Evolutionary conservation across 2,113 vertebrate species (phyloP).

Genomic region (Tupaia tana): DNA sequence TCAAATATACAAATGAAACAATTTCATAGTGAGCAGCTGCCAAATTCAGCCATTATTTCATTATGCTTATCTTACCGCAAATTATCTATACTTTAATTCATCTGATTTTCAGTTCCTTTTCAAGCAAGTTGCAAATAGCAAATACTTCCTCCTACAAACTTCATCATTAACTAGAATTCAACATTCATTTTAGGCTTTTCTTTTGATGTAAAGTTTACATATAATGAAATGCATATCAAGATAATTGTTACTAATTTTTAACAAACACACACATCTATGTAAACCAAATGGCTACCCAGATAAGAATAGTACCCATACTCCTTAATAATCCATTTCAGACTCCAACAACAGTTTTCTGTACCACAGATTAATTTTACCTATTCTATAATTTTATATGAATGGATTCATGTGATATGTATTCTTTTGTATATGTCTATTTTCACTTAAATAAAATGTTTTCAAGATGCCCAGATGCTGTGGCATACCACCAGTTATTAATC

Average conservation of each 20-base stretch:
- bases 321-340: background rate
- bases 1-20: background rate
- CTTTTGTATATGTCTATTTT: background rate
- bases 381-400: background rate
- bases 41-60: conserved; percentile 4
- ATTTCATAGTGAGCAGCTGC: background rate
- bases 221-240: background rate
- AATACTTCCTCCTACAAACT: background rate
- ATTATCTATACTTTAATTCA: background rate
- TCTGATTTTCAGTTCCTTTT: background rate
- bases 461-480: background rate
- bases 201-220: conserved; percentile 18
- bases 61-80: background rate
- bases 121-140: conserved; percentile 16
- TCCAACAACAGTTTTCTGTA: background rate
- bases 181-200: conserved; percentile 50
- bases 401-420: background rate
- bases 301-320: background rate
- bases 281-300: background rate
- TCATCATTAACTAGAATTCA: background rate
- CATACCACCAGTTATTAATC: background rate
- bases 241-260: conserved; percentile 30
- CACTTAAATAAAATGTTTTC: background rate
- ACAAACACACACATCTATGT: background rate
- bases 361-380: background rate